A percentile compares a stretch with the other conserved stretches of the same genome.
phyloP scores from a whole-genome alignment of 1,140 invertebrate species.

The Watersipora subatra region DNA sequence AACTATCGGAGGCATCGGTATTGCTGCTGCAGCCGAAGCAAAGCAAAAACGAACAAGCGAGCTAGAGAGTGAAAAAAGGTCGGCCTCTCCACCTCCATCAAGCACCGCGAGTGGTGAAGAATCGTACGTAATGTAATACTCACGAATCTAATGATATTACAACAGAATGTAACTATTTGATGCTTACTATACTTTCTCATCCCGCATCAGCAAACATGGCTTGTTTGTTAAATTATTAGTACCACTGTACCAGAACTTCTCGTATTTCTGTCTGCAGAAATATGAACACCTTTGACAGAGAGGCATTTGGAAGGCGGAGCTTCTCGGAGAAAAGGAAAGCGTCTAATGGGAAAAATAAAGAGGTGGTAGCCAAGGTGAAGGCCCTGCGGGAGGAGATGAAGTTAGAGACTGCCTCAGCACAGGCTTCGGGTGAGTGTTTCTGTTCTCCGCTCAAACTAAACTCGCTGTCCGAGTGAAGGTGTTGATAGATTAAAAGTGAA shows the following conservation, averaged over 20 bases:
- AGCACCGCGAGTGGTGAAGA: neutral
- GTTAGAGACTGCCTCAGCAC: neutral
- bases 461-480: too few species aligned
- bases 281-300: slow-evolving; percentile 52
- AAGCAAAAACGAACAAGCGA: neutral
- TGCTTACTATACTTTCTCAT: too few species aligned
- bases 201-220: too few species aligned
- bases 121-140: too few species aligned
- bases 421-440: too few species aligned
- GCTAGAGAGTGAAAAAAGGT: neutral
- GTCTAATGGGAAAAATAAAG: neutral
- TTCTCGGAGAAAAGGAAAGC: slow-evolving; percentile 83
- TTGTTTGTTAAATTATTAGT: too few species aligned
- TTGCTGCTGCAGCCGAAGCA: neutral
- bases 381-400: neutral
- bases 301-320: slow-evolving; percentile 83
- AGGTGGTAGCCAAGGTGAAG: neutral
- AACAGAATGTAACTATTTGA: too few species aligned
- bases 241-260: too few species aligned
- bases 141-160: too few species aligned
- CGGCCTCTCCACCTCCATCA: neutral
- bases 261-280: too few species aligned
- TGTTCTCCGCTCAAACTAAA: too few species aligned
- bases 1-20: neutral
- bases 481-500: too few species aligned